Conservation (phyloP, 2,888 invertebrate genomes). For the Hydraecia micacea region DNA sequence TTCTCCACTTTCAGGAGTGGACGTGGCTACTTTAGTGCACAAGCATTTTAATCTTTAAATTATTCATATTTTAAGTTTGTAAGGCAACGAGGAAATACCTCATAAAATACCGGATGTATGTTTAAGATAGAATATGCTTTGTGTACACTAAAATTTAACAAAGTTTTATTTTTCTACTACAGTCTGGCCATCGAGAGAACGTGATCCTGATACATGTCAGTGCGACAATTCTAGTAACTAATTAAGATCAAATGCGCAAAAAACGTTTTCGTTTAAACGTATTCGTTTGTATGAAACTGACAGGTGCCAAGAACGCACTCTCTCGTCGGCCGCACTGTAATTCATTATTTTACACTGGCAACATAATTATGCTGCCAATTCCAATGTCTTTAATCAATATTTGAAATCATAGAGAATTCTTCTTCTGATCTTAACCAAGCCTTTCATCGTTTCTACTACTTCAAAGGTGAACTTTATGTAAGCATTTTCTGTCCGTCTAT, state of each 20-base stretch:
- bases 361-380: not conserved
- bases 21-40: not conserved
- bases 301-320: not conserved
- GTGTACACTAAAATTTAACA: not conserved
- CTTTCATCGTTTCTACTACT: not conserved
- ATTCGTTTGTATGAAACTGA: not conserved
- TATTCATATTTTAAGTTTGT: not conserved
- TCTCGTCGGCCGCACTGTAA: not conserved
- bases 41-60: not conserved
- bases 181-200: not conserved
- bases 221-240: not conserved
- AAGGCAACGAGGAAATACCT: not conserved
- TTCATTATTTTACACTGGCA: not conserved
- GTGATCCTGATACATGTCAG: not conserved
- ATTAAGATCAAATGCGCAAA: not conserved
- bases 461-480: conserved; percentile 8
- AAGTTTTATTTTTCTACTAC: not conserved
- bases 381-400: not conserved
- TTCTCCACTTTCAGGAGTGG: conserved; percentile 11
- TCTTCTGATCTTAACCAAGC: not conserved
- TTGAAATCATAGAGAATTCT: not conserved
- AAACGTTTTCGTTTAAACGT: not conserved
- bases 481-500: conserved; percentile 9
- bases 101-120: not conserved
- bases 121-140: not conserved